A percentile compares a stretch with the other conserved stretches of the same genome.
phyloP scores from a whole-genome alignment of 1,140 invertebrate species.

The Aradophagus sp. region DNA sequence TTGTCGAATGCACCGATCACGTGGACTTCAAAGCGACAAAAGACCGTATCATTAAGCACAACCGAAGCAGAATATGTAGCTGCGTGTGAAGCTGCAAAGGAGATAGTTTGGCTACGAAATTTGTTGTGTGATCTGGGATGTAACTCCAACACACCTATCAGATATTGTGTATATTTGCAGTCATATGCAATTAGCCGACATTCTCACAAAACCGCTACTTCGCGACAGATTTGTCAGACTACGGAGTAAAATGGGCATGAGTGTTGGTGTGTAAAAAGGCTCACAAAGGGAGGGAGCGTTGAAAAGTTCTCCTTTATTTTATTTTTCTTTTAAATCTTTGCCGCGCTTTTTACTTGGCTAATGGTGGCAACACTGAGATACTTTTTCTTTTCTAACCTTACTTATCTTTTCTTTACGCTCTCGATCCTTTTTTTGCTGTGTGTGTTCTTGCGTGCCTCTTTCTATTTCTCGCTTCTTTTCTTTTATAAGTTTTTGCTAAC shows the following conservation, averaged over 20 bases:
- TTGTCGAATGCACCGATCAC: too few species aligned
- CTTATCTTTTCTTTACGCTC: too few species aligned
- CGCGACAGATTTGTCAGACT: conserved; percentile 16
- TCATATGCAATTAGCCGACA: conserved; percentile 45
- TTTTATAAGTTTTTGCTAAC: too few species aligned
- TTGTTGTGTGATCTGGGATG: conserved; percentile 4
- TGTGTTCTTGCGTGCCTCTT: too few species aligned
- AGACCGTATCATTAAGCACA: conserved; percentile 10
- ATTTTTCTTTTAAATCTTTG: too few species aligned
- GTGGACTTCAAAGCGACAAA: too few species aligned
- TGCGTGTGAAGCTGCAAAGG: conserved; percentile 1
- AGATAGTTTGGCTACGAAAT: conserved; percentile 8
- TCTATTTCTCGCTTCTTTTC: too few species aligned
- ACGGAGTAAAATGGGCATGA: conserved; percentile 8
- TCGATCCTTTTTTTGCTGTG: too few species aligned
- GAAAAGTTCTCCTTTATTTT: too few species aligned
- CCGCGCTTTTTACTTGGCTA: too few species aligned
- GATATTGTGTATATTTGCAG: conserved; percentile 22
- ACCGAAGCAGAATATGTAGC: conserved; percentile 20
- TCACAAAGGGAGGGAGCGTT: conserved; percentile 30
- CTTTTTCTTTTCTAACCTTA: too few species aligned
- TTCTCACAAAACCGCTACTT: conserved; percentile 45
- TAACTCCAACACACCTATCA: background rate
- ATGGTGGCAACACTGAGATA: too few species aligned
- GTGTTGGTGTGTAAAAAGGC: conserved; percentile 9